Base-by-base conservation (phyloP, 1,140 invertebrate species). In the Phortica variegata region DNA sequence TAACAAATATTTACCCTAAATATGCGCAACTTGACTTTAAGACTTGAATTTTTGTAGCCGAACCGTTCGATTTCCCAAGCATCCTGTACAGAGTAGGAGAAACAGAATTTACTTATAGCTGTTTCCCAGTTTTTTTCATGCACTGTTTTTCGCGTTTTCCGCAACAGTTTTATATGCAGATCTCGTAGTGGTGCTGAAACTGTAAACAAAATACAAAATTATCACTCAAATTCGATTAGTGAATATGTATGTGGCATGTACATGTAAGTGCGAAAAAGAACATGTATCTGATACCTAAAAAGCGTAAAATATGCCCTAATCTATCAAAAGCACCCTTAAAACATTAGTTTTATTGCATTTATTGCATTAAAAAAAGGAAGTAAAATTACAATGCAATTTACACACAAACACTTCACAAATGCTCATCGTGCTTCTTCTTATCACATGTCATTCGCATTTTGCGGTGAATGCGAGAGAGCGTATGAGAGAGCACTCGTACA, bases 41-140 rank as follows among this genome's bases (percentile, higher is more conserved):
- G 79, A 60, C 89, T 89, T 52, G 91, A 85, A 79, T 95, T 93
- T 73, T 92, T 93, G 77, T 96, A 98, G 29, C 95, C 94, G 83
- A 95, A 95, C 52, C 91, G 82, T 77, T 97, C 95, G 37, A 98
- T 81, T 80, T 97, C 93, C 93, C 93, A 97, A 47, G 89, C 93
- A 84, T 97, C 95, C 68, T 93, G 88, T 54, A 87, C 84, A 19
- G 80, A 76, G 73, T 92, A 94, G 29, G 85, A 84, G 68, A 94
- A 88, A 79, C 91, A 93, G 79, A 96, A 94, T 79, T 94, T 95
- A 39, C 91, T 86, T 47, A 97, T 75, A 47, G 85, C 84, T 66
- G 84, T 86, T 75, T 97, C 93, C 95, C 95, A 97, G 79, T 88
- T 87, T 59, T 94, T 92, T 53, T 85, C 82, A 53, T 85, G 83